Evolutionary conservation across 2,888 invertebrate genomes (phyloP), one percentile per base, ranked within the genome.

Genomic region (Oscheius sp.): DNA sequence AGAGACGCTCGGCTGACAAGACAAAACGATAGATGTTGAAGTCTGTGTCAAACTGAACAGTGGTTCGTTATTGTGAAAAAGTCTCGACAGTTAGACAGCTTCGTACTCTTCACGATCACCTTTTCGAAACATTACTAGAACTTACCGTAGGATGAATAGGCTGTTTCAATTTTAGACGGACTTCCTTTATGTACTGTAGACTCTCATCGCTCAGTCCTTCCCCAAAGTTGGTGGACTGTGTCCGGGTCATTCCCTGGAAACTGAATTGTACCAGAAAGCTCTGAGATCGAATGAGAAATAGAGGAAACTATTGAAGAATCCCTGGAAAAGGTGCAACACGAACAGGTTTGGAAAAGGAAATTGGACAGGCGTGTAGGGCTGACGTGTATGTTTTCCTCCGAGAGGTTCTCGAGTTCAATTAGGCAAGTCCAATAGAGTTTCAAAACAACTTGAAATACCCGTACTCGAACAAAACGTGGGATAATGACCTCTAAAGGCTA

Each of bases 1-100:
- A 76, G 29, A 66, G 53, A 32, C 85, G 65, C 55, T 87, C 87
- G 10, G 88, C 82, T 50, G 82, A 79, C 76, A 87, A 74, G 3
- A 89, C 62, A 79, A 89, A 89, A 11, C 89, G 89, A 73, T 86
- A 89, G 50, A 89, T 76, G 76, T 89, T 89, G 85, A 89, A 89
- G 60, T 89, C 88, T 13, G 86, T 86, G 79, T 89, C 84, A 79
- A 88, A 89, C 85, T 85, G 71, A 62, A 86, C 76, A 21, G 21
- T 21, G 21, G 32, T 42, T 13, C n/a, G 48, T 53, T 29, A 11
- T 63, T 21, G 21, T 21, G 21, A 21, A 21, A 21, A 21, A 21
- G 21, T 21, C 21, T 21, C 21, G 13, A 13, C 58, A 57, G 32
- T 29, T 57, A 57, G 58, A 13, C 9, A 11, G 32, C n/a, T 57